Evolutionary conservation across 2,113 vertebrate genomes (phyloP).

Genomic region (Perca flavescens): DNA sequence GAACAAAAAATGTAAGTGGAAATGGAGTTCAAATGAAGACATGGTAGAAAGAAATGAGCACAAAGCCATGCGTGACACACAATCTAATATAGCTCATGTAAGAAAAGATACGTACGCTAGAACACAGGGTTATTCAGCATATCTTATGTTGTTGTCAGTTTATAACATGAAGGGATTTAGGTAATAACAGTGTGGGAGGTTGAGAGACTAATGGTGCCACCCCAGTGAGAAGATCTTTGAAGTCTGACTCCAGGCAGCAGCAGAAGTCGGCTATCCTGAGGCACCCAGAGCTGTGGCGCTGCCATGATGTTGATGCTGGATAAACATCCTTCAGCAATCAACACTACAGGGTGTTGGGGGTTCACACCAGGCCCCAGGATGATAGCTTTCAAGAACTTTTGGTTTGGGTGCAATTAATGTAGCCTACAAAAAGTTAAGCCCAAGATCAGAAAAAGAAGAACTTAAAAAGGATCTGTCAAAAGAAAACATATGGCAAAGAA

Average conservation of each 20-base stretch:
- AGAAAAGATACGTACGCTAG: not conserved
- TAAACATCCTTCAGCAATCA: conserved; percentile 21
- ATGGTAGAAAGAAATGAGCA: not conserved
- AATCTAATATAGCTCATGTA: not conserved
- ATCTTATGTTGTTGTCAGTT: conserved; percentile 11
- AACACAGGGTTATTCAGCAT: not conserved
- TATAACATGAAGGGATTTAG: conserved; percentile 15
- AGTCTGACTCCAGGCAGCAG: conserved; percentile 52
- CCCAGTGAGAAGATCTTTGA: conserved; percentile 63
- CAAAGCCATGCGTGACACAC: not conserved
- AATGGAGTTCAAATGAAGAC: conserved; percentile 9
- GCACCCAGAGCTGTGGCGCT: conserved; percentile 4
- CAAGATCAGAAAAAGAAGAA: too few relatives aligned
- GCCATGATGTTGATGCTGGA: conserved; percentile 32
- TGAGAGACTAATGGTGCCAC: conserved; percentile 22
- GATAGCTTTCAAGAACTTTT: conserved; percentile 2
- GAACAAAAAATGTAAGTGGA: conserved; percentile 1
- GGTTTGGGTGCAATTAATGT: not conserved
- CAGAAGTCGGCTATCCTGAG: not conserved
- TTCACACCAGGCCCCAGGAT: not conserved
- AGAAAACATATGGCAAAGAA: not conserved
- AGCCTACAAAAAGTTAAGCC: not conserved
- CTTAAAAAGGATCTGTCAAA: not conserved
- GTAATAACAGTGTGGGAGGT: conserved; percentile 19
- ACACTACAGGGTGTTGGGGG: conserved; percentile 21